phyloP scores from a whole-genome alignment of 2,113 vertebrate species.

The Bothrops jararaca region DNA sequence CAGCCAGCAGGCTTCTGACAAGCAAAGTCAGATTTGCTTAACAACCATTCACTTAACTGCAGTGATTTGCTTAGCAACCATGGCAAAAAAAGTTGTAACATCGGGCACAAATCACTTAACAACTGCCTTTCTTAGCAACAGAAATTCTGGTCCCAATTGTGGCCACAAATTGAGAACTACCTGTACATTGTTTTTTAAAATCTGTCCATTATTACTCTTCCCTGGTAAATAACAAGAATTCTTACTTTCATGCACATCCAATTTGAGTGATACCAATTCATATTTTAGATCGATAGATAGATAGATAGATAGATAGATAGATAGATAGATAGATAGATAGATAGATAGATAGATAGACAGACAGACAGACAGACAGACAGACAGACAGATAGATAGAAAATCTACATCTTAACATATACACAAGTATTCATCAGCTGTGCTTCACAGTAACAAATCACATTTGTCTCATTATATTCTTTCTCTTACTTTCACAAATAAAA shows the following conservation, averaged over 20 bases:
- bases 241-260: background rate
- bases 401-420: background rate
- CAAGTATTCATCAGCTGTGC: background rate
- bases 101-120: background rate
- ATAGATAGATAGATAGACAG: too few relatives aligned
- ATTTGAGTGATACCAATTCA: background rate
- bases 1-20: too few relatives aligned
- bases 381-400: background rate
- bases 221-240: background rate
- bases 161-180: background rate
- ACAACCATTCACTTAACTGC: background rate
- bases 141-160: too few relatives aligned
- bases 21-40: background rate
- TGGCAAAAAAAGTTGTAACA: background rate
- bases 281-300: background rate
- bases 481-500: background rate
- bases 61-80: background rate
- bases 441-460: background rate
- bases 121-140: background rate
- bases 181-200: background rate
- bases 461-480: background rate
- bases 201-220: background rate
- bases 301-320: too few relatives aligned
- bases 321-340: too few relatives aligned
- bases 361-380: too few relatives aligned